Evolutionary conservation across 2,888 invertebrate genomes (phyloP).

Genomic region (Lypha dubia): DNA sequence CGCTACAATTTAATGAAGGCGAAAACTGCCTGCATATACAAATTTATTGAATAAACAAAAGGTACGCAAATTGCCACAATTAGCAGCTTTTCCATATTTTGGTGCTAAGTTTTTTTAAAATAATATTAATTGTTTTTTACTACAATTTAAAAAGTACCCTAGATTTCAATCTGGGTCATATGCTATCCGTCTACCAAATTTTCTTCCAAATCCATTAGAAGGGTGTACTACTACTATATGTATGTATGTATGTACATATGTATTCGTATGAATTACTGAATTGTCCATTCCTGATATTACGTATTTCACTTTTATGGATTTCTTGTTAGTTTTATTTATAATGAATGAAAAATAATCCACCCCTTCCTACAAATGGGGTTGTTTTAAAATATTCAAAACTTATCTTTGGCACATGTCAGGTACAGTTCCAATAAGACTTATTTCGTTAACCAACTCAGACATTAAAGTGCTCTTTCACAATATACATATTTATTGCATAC

Average conservation of each 20-base stretch:
- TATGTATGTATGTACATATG: too few species aligned
- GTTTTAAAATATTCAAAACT: background rate
- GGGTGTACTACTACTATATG: background rate
- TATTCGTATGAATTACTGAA: too few species aligned
- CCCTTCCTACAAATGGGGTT: constrained; percentile 37
- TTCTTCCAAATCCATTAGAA: too few species aligned
- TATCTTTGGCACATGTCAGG: constrained; percentile 18
- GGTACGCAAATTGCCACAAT: too few species aligned
- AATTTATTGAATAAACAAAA: too few species aligned
- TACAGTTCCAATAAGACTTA: constrained; percentile 73
- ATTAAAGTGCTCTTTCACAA: background rate
- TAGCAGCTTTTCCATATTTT: too few species aligned
- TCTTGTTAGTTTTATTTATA: background rate
- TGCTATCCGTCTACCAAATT: background rate
- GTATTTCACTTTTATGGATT: background rate
- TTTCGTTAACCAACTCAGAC: background rate
- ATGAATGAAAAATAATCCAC: constrained; percentile 18
- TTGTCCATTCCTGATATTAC: background rate
- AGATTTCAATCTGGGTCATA: background rate
- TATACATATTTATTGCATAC: background rate
- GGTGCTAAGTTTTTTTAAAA: too few species aligned
- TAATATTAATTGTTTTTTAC: too few species aligned
- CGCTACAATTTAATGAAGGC: too few species aligned
- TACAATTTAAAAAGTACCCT: too few species aligned
- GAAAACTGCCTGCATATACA: too few species aligned